These are phyloP conservation scores for Rissa tridactyla DNA, from an alignment of 2,113 vertebrate species.

Conservation along the genomic window DNA sequence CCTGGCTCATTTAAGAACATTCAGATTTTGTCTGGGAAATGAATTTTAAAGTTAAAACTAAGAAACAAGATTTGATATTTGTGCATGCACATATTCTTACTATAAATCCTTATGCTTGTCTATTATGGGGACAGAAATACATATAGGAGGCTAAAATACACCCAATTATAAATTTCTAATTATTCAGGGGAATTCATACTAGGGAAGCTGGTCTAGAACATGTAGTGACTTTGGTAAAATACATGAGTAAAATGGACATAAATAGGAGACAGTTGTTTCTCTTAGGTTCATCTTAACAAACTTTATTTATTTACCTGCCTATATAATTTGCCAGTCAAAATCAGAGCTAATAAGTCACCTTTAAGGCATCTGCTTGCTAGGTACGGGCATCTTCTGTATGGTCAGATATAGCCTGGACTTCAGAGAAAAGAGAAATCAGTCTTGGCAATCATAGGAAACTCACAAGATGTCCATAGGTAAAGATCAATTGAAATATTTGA, in stretches of 20 bases:
- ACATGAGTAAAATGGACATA: not conserved
- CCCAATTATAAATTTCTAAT: not conserved
- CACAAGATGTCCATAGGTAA: not conserved
- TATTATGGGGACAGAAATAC: not conserved
- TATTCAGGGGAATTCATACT: not conserved
- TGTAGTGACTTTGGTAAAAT: not conserved
- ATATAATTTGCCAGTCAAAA: not conserved
- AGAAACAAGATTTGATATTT: not conserved
- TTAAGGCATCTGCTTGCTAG: not conserved
- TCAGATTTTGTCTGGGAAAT: not conserved
- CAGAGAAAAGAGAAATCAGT: not conserved
- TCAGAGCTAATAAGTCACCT: not conserved
- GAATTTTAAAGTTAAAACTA: not conserved
- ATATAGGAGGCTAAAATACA: not conserved
- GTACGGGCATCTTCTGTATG: not conserved
- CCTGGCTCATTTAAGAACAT: not conserved
- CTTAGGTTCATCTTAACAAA: not conserved
- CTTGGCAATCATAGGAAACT: not conserved
- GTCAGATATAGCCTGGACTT: not conserved
- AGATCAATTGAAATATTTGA: not conserved
- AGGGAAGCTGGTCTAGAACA: not conserved
- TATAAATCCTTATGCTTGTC: not conserved
- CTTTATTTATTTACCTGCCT: not conserved
- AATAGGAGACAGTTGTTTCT: not conserved
- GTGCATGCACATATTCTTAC: not conserved